Base-by-base conservation (phyloP, 1,140 invertebrate genomes). In the Zaprionus capensis region DNA sequence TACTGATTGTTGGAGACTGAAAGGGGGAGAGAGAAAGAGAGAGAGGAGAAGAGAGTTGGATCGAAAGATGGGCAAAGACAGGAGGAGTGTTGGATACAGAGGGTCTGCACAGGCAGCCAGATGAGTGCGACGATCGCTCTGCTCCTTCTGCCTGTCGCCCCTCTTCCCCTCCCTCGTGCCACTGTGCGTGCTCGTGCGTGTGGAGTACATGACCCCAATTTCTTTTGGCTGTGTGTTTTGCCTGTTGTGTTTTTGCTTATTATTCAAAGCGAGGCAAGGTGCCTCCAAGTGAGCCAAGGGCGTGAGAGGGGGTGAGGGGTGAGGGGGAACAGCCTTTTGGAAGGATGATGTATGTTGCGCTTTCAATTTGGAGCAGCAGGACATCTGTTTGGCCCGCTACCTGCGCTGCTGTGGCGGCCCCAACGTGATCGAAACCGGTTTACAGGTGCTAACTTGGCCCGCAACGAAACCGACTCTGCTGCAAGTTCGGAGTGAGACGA, bases 151-250 rank as follows among this genome's bases (percentile, higher is more conserved):
- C 46, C 41, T 62, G 67, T 63, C 20, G 26, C 2, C 36, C 4
- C 2, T n/a, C 7, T 2, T 31, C 6, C n/a, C n/a, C 41, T 9
- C 41, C 41, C 41, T 20, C 7, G n/a, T 17, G 14, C 14, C 6
- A n/a, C 6, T n/a, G 7, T 22, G 26, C 31, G 55, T 62, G 6
- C 66, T 49, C 66, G 63, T 77, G 78, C 68, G 74, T 78, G 75
- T 70, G 71, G 80, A 91, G 91, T 91, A 91, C 91, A 92, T 92
- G 91, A 92, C 91, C 91, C 86, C 91, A 92, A 92, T 92, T 91
- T 85, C 79, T 84, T 76, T 76, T 77, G 67, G 56, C 56, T 57
- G 36, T 65, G 22, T 67, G 59, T 69, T 72, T 68, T 76, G 36
- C 44, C 58, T 79, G 26, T 36, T 71, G 7, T 71, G 59, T 46